Evolutionary conservation across 2,113 vertebrate species (phyloP).

Genomic region (Siphamia tubifer): DNA sequence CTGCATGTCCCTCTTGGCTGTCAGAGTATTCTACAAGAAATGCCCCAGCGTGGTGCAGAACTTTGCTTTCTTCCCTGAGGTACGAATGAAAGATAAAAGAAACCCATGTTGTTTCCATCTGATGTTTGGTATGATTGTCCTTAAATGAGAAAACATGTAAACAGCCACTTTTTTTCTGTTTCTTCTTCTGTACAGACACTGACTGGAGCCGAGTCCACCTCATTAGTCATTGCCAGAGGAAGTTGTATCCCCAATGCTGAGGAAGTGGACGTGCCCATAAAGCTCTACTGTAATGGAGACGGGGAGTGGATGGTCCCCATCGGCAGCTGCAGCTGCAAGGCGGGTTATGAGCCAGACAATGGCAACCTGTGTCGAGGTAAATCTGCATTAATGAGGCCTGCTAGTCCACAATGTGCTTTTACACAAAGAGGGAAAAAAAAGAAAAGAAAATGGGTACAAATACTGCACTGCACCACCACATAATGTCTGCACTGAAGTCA

Average conservation of each 20-base stretch:
- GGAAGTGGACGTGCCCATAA: slow-evolving; percentile 95
- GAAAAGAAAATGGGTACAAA: background rate
- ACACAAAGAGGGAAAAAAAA: background rate
- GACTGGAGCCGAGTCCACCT: slow-evolving; percentile 96
- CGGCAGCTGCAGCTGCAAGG: slow-evolving; percentile 94
- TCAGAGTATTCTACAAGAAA: slow-evolving; percentile 97
- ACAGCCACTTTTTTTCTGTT: background rate
- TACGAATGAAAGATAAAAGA: background rate
- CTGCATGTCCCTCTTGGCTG: slow-evolving; percentile 96
- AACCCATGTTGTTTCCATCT: background rate
- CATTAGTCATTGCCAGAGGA: slow-evolving; percentile 93
- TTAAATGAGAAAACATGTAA: background rate
- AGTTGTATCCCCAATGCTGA: slow-evolving; percentile 93
- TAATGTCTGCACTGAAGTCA: background rate
- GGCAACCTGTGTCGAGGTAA: slow-evolving; percentile 91
- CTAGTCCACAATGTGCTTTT: background rate
- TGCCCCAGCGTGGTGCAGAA: slow-evolving; percentile 96
- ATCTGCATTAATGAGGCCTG: slow-evolving; percentile 35
- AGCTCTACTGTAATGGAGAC: slow-evolving; percentile 96
- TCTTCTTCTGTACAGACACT: slow-evolving; percentile 79
- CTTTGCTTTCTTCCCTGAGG: slow-evolving; percentile 93
- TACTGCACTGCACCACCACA: background rate
- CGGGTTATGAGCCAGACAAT: slow-evolving; percentile 93
- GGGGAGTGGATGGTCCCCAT: slow-evolving; percentile 99
- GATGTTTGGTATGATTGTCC: too few species aligned